phyloP scores from a whole-genome alignment of 2,797 vertebrate species.

The Centropyge bicolor region DNA sequence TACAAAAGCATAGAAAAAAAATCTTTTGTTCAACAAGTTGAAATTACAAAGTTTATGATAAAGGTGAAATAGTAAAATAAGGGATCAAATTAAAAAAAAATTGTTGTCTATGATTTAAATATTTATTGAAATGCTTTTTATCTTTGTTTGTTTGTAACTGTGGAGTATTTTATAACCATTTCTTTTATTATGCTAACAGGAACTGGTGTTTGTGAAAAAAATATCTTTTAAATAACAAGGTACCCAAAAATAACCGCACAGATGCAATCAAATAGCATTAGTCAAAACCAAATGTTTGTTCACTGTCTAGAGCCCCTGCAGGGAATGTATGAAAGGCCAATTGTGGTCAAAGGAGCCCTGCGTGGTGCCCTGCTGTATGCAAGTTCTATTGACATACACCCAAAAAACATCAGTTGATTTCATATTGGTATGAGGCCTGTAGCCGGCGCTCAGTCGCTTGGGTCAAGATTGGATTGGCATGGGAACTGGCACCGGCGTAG shows the following conservation, averaged over 20 bases:
- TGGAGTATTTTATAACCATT: not conserved
- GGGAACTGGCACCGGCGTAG: conserved; percentile 74
- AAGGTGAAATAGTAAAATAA: no score
- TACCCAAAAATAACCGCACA: conserved; percentile 10
- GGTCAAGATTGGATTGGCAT: conserved; percentile 76
- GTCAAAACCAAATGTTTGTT: conserved; percentile 48
- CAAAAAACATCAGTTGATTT: conserved; percentile 50
- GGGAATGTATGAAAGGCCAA: conserved; percentile 56
- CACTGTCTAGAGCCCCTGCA: conserved; percentile 32
- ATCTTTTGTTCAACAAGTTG: not conserved
- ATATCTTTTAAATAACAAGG: not conserved
- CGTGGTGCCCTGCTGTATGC: conserved; percentile 59
- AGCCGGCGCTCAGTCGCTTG: conserved; percentile 47
- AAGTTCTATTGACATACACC: conserved; percentile 50
- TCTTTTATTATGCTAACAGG: not conserved
- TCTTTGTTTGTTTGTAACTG: not conserved
- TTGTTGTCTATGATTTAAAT: not conserved
- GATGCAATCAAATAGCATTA: conserved; percentile 23
- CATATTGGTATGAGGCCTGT: conserved; percentile 57
- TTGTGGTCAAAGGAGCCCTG: conserved; percentile 59
- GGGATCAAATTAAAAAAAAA: not conserved
- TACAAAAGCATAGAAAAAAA: not conserved
- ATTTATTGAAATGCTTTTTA: not conserved
- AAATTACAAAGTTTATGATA: not conserved
- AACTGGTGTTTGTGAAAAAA: not conserved